Percentiles rank a stretch among this genome's conserved stretches.
Conservation (phyloP, 2,888 invertebrate genomes). For the Tinea trinotella region DNA sequence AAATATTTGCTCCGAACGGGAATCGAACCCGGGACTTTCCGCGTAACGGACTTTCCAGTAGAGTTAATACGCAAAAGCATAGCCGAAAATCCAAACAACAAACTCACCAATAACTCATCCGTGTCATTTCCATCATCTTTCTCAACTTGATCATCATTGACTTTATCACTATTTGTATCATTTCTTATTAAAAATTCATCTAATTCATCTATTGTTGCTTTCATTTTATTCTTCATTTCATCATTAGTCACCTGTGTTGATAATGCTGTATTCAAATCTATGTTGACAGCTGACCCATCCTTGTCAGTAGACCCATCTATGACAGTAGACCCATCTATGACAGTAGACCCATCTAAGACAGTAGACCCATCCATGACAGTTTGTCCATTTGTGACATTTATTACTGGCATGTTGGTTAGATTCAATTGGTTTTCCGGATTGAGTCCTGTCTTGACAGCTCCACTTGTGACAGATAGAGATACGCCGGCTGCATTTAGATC, state of each 20-base stretch:
- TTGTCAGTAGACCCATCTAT: conserved; percentile 20
- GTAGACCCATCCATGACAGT: not conserved
- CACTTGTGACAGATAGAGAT: too few relatives aligned
- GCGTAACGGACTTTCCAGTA: too few relatives aligned
- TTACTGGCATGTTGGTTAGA: too few relatives aligned
- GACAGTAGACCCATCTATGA: conserved; percentile 21
- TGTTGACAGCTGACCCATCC: conserved; percentile 29
- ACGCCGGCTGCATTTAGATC: too few relatives aligned
- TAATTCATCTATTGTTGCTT: conserved; percentile 27
- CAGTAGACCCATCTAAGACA: conserved; percentile 21
- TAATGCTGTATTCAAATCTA: not conserved
- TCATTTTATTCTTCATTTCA: not conserved
- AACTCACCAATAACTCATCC: conserved; percentile 49
- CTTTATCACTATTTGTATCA: conserved; percentile 22
- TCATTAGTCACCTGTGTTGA: not conserved
- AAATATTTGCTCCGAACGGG: too few relatives aligned
- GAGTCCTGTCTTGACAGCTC: too few relatives aligned
- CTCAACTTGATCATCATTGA: conserved; percentile 26
- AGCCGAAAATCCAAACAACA: too few relatives aligned
- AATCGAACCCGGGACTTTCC: too few relatives aligned
- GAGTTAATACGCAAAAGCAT: too few relatives aligned
- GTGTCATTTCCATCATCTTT: conserved; percentile 40
- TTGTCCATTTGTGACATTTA: too few relatives aligned
- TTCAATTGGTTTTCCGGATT: too few relatives aligned
- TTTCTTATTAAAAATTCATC: conserved; percentile 39